Percentiles rank a stretch among this genome's conserved stretches.
These are phyloP conservation scores for Oostethus manadensis DNA, from an alignment of 2,113 vertebrate genomes.

Conservation along the genomic window DNA sequence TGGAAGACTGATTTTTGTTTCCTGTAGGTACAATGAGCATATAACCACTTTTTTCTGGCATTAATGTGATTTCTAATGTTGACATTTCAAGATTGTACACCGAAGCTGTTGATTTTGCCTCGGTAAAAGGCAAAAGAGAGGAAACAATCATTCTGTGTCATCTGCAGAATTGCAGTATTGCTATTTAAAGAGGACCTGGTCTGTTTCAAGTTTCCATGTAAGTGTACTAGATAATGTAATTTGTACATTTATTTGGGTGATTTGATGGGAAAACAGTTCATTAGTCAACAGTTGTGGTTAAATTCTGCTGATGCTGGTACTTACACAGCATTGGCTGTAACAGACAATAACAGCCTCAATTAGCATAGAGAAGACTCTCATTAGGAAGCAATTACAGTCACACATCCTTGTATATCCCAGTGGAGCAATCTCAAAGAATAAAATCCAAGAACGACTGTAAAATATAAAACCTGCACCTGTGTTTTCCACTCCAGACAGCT, in stretches of 20 bases:
- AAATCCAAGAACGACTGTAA: conserved; percentile 39
- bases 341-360: conserved; percentile 45
- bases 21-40: too few relatives aligned
- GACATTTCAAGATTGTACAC: too few relatives aligned
- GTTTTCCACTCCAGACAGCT: conserved; percentile 29
- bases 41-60: too few relatives aligned
- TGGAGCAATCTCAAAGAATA: conserved; percentile 34
- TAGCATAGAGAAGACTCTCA: conserved; percentile 44
- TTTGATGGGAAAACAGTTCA: conserved; percentile 31
- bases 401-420: conserved; percentile 35
- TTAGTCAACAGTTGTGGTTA: conserved; percentile 32
- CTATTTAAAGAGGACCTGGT: too few relatives aligned
- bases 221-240: conserved; percentile 11
- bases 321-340: conserved; percentile 31
- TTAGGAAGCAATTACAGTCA: conserved; percentile 58
- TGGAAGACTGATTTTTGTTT: too few relatives aligned
- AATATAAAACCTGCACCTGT: conserved; percentile 35
- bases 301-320: conserved; percentile 36
- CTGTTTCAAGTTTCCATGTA: too few relatives aligned
- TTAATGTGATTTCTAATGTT: too few relatives aligned
- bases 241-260: conserved; percentile 23
- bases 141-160: too few relatives aligned
- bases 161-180: too few relatives aligned
- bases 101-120: too few relatives aligned
- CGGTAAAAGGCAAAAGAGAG: too few relatives aligned